A percentile compares a stretch with the other conserved stretches of the same genome.
Evolutionary conservation across 2,888 invertebrate species (phyloP).

Genomic region (Cylindroiulus punctatus): DNA sequence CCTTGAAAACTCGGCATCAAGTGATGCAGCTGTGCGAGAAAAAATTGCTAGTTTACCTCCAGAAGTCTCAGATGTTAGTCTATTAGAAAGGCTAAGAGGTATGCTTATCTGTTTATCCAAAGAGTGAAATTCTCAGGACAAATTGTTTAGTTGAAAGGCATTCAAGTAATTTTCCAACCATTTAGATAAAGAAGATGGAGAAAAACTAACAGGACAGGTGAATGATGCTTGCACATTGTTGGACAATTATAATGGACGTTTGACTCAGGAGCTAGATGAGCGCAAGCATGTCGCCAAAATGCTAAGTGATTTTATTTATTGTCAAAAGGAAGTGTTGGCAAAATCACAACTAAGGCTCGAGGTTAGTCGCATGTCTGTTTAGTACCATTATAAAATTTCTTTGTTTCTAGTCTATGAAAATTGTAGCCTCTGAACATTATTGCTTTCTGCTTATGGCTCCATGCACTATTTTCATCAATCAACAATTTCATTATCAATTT

Average conservation of each 20-base stretch:
- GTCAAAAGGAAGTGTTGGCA: slow-evolving; percentile 84
- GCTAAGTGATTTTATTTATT: slow-evolving; percentile 86
- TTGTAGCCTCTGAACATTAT: too few relatives aligned
- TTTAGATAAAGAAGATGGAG: slow-evolving; percentile 80
- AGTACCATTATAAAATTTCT: too few relatives aligned
- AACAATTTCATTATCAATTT: too few relatives aligned
- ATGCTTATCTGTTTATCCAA: neutral
- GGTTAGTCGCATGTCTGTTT: slow-evolving; percentile 73
- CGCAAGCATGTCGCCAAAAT: slow-evolving; percentile 85
- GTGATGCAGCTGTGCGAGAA: slow-evolving; percentile 91
- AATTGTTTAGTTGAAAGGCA: neutral
- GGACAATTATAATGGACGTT: slow-evolving; percentile 87
- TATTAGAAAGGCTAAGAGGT: slow-evolving; percentile 87
- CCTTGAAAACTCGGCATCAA: slow-evolving; percentile 93
- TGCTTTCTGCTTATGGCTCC: too few relatives aligned
- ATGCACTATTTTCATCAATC: too few relatives aligned
- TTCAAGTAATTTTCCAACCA: neutral
- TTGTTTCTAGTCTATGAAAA: too few relatives aligned
- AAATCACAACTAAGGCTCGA: slow-evolving; percentile 88
- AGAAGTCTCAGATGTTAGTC: slow-evolving; percentile 90
- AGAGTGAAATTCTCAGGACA: too few relatives aligned
- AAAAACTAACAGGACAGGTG: slow-evolving; percentile 81
- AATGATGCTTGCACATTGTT: slow-evolving; percentile 87
- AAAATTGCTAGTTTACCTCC: slow-evolving; percentile 92
- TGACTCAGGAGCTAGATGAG: slow-evolving; percentile 89